Evolutionary conservation across 2,888 invertebrate genomes (phyloP).

Genomic region (Mallateleia sp.): DNA sequence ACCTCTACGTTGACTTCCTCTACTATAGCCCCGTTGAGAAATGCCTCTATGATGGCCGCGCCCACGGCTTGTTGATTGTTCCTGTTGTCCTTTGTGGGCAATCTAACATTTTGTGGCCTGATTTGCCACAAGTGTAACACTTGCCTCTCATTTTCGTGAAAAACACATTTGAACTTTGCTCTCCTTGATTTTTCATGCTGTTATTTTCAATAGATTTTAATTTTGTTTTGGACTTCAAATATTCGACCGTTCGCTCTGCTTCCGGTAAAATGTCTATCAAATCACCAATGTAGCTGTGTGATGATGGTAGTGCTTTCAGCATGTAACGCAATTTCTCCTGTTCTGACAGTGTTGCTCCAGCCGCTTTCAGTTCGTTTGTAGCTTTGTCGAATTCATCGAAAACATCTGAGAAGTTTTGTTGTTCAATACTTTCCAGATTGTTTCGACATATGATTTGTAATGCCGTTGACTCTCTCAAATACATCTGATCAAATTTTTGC

Average conservation of each 20-base stretch:
- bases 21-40: neutral
- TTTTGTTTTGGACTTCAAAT: conserved; percentile 79
- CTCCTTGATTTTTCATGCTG: conserved; percentile 42
- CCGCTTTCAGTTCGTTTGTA: conserved; percentile 77
- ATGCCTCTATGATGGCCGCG: neutral
- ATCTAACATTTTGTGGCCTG: conserved; percentile 38
- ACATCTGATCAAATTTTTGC: conserved; percentile 77
- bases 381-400: conserved; percentile 79
- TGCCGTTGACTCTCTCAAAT: conserved; percentile 74
- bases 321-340: conserved; percentile 81
- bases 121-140: conserved; percentile 40
- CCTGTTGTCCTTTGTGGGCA: conserved; percentile 11
- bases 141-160: conserved; percentile 17
- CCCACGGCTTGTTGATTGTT: neutral
- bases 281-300: conserved; percentile 82
- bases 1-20: conserved; percentile 23
- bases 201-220: conserved; percentile 65
- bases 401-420: conserved; percentile 70
- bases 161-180: conserved; percentile 8
- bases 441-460: conserved; percentile 72
- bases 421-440: conserved; percentile 67
- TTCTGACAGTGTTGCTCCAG: conserved; percentile 57
- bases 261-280: conserved; percentile 79
- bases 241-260: conserved; percentile 80
- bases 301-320: conserved; percentile 79